Evolutionary conservation across 2,888 invertebrate genomes (phyloP), one percentile per base, ranked within the genome.

Genomic region (Xestia rhomboidea): DNA sequence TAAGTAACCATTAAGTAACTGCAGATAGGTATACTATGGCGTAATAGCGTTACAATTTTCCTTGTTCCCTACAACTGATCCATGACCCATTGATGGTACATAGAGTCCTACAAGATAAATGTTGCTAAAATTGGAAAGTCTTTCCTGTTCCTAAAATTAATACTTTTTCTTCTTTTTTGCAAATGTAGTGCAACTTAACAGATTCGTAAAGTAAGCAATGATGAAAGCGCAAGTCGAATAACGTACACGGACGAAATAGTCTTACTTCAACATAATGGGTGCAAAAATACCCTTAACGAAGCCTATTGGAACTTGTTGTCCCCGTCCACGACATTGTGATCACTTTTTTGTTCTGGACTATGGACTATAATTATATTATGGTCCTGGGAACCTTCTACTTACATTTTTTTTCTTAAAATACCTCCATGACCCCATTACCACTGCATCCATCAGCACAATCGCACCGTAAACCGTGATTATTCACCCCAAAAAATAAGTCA

Each of bases 1-100:
- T 62, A 67, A 73, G 73, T 73, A 72, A 66, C 7, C 27, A 51
- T 51, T 71, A n/a, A 27, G 11, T 38, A 41, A 46, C 38, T 70
- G 27, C 46, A 30, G 27, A 69, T 51, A 18, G 6, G 18, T 38
- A 34, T 34, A 78, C 10, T 30, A 38, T 70, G 63, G 54, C n/a
- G n/a, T 49, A 49, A 64, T 41, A 64, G 38, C 2, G 2, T 34
- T 49, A 30, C 6, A n/a, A n/a, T 57, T 79, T 79, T 79, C 57
- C 64, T 49, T 64, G n/a, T 57, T 71, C 8, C 44, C 11, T 79
- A 27, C 24, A 34, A 34, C n/a, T 21, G 44, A 13, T 63, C 10
- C n/a, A 51, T 70, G 44, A 30, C 8, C 11, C 10, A 46, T 38
- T 62, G 44, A 27, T 54, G 7, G 44, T 24, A 62, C 11, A 54